Evolutionary conservation across 2,888 invertebrate genomes (phyloP), one percentile per base, ranked within the genome.

Genomic region (Protophormia terraenovae): DNA sequence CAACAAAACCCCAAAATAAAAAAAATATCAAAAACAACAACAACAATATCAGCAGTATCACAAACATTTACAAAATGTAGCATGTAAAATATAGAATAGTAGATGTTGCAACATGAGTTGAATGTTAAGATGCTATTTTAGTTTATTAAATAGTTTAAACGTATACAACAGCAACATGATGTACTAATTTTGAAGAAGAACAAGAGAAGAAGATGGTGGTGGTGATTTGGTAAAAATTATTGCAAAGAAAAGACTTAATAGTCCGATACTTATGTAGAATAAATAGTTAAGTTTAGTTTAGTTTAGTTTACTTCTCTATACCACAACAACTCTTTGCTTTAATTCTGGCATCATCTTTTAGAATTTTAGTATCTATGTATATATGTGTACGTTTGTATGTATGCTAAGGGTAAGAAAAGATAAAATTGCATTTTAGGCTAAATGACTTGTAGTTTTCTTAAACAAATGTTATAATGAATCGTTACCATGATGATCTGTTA

Each of bases 401-500:
- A n/a, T 27, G 6, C 1, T 7, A 12, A 55, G 35, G 50, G 45
- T 29, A 62, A 71, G 66, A 27, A 53, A 69, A 64, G 69, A 82
- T 82, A 83, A 83, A 77, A 73, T 73, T 86, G 69, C 80, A 80
- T 64, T 86, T 83, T 76, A 80, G 86, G 66, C 69, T 71, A 86
- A 84, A 82, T 78, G 78, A 85, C 73, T 85, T 75, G 80, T 50
- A 75, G 50, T 75, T 83, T 84, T 84, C 77, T 83, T 78, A 55
- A 83, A 29, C 35, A 87, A 87, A 87, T 87, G 73, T 55, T 83
- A 66, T 86, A 86, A 87, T 86, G 86, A 86, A 86, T 83, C 55
- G 60, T 79, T 47, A 50, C 67, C 55, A 75, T 55, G 76, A 32
- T 76, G 75, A 62, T 38, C 64, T 75, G 58, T 27, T 64, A 45